phyloP scores from a whole-genome alignment of 2,113 vertebrate genomes.

The Henicopernis longicauda region DNA sequence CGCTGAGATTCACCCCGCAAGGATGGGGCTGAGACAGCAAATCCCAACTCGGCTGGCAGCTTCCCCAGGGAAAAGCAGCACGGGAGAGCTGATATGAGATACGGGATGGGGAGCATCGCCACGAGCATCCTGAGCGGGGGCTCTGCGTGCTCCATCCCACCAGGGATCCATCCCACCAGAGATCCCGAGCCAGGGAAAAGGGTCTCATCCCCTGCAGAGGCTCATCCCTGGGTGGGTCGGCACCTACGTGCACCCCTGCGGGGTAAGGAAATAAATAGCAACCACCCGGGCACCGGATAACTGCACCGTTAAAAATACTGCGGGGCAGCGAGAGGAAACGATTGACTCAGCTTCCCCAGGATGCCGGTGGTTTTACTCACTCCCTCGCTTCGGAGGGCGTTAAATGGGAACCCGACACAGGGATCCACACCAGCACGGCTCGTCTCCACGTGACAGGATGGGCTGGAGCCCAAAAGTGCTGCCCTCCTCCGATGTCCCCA shows the following conservation, averaged over 20 bases:
- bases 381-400: neutral
- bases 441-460: neutral
- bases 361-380: neutral
- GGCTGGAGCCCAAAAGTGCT: neutral
- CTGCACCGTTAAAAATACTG: accelerated
- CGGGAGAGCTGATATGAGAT: accelerated
- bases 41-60: neutral
- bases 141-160: neutral
- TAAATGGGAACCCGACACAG: accelerated
- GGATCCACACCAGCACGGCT: neutral
- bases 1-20: accelerated
- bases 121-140: neutral
- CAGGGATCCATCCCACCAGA: neutral
- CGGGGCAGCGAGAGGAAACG: neutral
- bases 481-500: neutral
- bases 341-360: constrained; percentile 34
- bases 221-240: neutral
- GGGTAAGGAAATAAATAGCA: neutral
- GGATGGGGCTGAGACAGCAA: neutral
- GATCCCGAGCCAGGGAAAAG: neutral
- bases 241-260: accelerated
- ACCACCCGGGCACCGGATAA: neutral
- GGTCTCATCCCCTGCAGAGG: neutral
- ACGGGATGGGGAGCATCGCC: accelerated
- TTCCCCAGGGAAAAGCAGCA: neutral